phyloP scores from a whole-genome alignment of 2,888 invertebrate genomes.

The Eupithecia subfuscata region DNA sequence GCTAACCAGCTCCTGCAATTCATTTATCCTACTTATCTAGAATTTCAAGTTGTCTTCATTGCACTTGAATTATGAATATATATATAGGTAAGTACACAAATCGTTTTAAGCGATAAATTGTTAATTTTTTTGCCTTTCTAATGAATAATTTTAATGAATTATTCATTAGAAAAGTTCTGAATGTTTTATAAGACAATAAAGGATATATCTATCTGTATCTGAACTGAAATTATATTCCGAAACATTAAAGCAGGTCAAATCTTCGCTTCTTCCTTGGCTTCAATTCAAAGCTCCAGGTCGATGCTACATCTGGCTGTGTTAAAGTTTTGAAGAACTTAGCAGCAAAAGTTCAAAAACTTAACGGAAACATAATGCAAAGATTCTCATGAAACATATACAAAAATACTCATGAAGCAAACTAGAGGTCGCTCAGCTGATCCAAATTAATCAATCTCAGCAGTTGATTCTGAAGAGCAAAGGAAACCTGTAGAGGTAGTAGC shows the following conservation, averaged over 20 bases:
- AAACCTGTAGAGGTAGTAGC: too few relatives aligned
- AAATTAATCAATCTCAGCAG: neutral
- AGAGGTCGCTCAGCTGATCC: neutral
- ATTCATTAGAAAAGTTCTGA: too few relatives aligned
- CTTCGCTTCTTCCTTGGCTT: neutral
- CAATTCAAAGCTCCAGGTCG: neutral
- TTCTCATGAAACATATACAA: neutral
- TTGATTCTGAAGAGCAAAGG: neutral
- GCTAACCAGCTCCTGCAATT: neutral
- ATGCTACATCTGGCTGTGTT: neutral
- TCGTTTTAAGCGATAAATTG: too few relatives aligned
- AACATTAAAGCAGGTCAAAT: neutral
- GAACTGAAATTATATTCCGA: neutral
- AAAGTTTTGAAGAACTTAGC: neutral
- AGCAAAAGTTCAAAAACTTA: too few relatives aligned
- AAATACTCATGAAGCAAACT: neutral
- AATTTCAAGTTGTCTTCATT: neutral
- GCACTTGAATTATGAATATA: too few relatives aligned
- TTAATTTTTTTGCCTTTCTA: too few relatives aligned
- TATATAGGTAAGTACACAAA: too few relatives aligned
- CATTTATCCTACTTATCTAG: neutral
- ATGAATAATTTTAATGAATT: too few relatives aligned
- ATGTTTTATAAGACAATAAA: too few relatives aligned
- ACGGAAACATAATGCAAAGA: neutral
- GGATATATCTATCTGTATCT: neutral